These are phyloP conservation scores for Cyphomyrus plagiostoma DNA, from an alignment of 2,113 vertebrate genomes.

Conservation along the genomic window DNA sequence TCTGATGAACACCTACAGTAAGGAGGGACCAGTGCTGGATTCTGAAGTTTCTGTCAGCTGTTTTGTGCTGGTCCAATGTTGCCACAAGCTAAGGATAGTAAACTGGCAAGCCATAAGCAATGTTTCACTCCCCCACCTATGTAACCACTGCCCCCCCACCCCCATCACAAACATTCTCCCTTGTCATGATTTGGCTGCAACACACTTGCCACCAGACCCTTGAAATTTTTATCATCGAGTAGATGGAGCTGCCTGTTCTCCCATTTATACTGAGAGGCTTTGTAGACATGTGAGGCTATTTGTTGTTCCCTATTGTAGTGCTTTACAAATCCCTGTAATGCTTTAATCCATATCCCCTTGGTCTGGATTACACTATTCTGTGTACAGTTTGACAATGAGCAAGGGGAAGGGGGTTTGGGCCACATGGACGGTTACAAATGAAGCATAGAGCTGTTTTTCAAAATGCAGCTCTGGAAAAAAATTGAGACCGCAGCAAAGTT, in stretches of 20 bases:
- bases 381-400: background rate
- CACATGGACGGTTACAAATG: background rate
- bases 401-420: background rate
- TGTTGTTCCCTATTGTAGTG: constrained; percentile 6
- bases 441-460: background rate
- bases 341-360: background rate
- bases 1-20: background rate
- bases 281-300: background rate
- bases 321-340: background rate
- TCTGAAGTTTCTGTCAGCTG: background rate
- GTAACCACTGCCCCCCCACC: background rate
- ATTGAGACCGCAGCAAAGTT: background rate
- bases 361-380: background rate
- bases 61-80: background rate
- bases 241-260: background rate
- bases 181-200: background rate
- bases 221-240: no score
- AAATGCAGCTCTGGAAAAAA: background rate
- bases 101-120: background rate
- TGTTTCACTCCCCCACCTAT: background rate
- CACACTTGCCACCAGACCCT: background rate
- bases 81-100: background rate
- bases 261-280: background rate
- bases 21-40: background rate
- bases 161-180: background rate